Percentiles rank a stretch among this genome's conserved stretches.
Conservation (phyloP, 2,113 vertebrate species). For the Cercopithecus mona region DNA sequence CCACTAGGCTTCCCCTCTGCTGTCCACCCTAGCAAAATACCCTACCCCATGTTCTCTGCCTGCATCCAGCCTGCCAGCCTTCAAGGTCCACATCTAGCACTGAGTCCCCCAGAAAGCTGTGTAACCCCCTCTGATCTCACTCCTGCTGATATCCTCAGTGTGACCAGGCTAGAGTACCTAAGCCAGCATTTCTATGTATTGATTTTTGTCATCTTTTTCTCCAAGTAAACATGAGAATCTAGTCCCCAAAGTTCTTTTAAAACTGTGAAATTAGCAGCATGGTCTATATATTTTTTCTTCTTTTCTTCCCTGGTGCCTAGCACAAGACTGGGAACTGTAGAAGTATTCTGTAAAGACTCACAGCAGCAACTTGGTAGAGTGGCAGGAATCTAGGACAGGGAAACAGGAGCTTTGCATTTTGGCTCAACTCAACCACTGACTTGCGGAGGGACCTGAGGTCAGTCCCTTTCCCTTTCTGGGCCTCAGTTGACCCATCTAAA, state of each 20-base stretch:
- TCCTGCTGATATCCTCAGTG: neutral
- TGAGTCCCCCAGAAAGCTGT: neutral
- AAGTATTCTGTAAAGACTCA: neutral
- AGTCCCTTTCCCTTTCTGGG: neutral
- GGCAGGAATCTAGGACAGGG: neutral
- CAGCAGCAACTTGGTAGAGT: neutral
- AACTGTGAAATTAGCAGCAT: neutral
- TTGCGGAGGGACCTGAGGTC: neutral
- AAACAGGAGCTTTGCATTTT: neutral
- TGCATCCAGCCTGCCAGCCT: neutral
- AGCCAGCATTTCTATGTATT: neutral
- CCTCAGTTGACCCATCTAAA: neutral
- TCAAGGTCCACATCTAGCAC: neutral
- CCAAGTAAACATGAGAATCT: neutral
- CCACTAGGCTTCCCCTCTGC: neutral
- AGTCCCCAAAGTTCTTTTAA: conserved; percentile 30
- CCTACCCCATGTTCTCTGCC: neutral
- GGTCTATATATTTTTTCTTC: neutral
- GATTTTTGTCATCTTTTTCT: conserved; percentile 28
- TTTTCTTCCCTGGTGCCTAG: neutral
- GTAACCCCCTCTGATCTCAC: neutral
- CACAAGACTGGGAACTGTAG: neutral
- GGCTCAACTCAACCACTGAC: neutral
- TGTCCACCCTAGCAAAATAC: neutral
- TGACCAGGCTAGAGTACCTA: neutral